Evolutionary conservation across 2,113 vertebrate genomes (phyloP), one percentile per base, ranked within the genome.

Genomic region (Zosterops hypoxanthus): DNA sequence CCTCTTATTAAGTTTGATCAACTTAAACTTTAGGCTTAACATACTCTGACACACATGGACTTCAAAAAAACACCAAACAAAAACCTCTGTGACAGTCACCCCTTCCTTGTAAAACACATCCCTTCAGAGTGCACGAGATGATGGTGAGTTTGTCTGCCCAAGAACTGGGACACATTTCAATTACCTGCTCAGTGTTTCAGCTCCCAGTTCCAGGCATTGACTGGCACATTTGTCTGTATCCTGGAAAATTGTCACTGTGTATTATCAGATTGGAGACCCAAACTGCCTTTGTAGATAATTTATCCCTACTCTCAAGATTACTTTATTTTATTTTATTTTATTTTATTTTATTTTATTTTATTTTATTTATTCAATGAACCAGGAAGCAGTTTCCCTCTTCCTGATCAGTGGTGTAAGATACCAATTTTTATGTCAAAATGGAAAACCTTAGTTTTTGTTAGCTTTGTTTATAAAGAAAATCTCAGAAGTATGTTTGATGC

Each of bases 211-310:
- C 17, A 71, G 49, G 19, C 52, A 71, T 16, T 79, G 69, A 68
- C 73, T 85, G 26, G 39, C 68, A 71, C 3, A 15, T 87, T 79
- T 85, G 3, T 73, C 47, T 84, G 25, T 68, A 53, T 61, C 36
- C 49, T 86, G 46, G 59, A 90, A 96, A 93, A 76, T 29, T 65
- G 61, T 91, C 75, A 79, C 53, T 87, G 71, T 82, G 36, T 36
- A 36, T 76, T 90, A 60, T 49, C 65, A 44, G 29, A 55, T 22
- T 71, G 28, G 34, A 89, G 69, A 81, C 34, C 36, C 14, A 86
- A 81, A 66, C 39, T 55, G 9, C n/a, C 53, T 72, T 85, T 49
- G 44, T 64, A 60, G 44, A 36, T 79, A 26, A 75, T 19, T 84
- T 70, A 75, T 85, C 36, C 21, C 47, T 86, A 47, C 57, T 65